Base-by-base conservation (phyloP, 2,113 vertebrate species). In the Grammomys surdaster region DNA sequence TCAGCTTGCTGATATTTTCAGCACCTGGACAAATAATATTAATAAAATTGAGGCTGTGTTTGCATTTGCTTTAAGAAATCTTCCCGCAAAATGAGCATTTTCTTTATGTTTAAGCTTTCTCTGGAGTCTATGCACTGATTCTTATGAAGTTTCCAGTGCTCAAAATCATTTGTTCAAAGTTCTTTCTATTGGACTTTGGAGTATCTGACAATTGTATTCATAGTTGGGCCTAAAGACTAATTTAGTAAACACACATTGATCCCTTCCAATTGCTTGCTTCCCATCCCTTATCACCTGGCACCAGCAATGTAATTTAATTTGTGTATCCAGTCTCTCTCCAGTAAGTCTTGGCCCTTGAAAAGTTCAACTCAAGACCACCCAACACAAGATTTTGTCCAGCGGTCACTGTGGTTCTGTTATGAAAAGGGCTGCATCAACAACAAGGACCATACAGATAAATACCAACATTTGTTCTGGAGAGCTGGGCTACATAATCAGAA, bases 131-230 rank as follows among this genome's bases (percentile, higher is more conserved):
- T 4, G 11, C 12, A 3, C 17, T 70, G 63, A 51, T 78, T 77
- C 58, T 78, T 90, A 85, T 20, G 67, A 76, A 43, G 5, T 5
- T 72, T 91, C 58, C 11, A 17, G 48, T 75, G 54, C 31, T 91
- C 48, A 88, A 6, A 91, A 70, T 82, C 10, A 51, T 63, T 65
- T 56, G 63, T 60, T 17, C 28, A 2, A 60, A 76, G 22, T 96
- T 33, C 26, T 86, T 95, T 80, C 60, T 33, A 56, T 7, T 72
- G 51, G 24, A 70, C 16, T 94, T 96, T 70, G 94, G 56, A 51
- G 4, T 92, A 7, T 88, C 76, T 92, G 76, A 88, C 48, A 89
- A 88, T 80, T n/a, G 14, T 65, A 73, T 76, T 90, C 31, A 85
- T 65, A 46, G 76, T 90, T 87, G 51, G 13, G 7, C 5, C 16